A percentile compares a stretch with the other conserved stretches of the same genome.
Conservation (phyloP, 2,113 vertebrate species). For the Equus przewalskii region DNA sequence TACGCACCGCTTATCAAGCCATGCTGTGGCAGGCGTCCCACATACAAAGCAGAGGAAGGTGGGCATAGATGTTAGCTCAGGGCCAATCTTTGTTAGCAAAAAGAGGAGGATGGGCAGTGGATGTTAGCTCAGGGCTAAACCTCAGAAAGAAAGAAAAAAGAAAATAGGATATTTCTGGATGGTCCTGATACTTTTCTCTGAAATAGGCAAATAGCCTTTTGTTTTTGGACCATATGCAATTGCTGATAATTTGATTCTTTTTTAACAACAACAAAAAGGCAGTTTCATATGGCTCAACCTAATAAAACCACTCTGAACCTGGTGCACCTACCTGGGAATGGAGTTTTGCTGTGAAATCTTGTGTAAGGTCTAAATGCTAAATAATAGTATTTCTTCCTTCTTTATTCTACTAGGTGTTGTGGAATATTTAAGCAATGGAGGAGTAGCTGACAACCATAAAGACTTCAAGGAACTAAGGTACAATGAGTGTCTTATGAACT, state of each 20-base stretch:
- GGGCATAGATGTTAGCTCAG: too few species aligned
- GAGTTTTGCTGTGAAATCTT: neutral
- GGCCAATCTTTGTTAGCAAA: too few species aligned
- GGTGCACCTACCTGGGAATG: neutral
- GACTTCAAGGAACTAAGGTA: constrained; percentile 99
- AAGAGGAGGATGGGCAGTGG: too few species aligned
- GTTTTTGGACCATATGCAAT: neutral
- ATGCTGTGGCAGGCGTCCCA: too few species aligned
- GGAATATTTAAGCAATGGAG: constrained; percentile 98
- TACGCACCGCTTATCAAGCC: too few species aligned
- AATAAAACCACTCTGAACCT: constrained; percentile 20
- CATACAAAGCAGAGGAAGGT: too few species aligned
- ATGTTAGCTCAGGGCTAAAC: too few species aligned
- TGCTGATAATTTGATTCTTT: neutral
- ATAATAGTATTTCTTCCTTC: constrained; percentile 21
- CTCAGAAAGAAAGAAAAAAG: too few species aligned
- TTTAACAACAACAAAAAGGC: neutral
- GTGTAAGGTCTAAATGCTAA: constrained; percentile 18
- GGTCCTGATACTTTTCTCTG: neutral
- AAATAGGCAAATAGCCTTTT: constrained; percentile 3
- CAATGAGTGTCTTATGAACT: constrained; percentile 98
- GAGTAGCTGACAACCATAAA: constrained; percentile 99
- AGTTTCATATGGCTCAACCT: neutral
- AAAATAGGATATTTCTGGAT: neutral
- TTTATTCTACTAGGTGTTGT: constrained; percentile 93